Conservation (phyloP, 2,888 invertebrate genomes). For the Tinea semifulvella region DNA sequence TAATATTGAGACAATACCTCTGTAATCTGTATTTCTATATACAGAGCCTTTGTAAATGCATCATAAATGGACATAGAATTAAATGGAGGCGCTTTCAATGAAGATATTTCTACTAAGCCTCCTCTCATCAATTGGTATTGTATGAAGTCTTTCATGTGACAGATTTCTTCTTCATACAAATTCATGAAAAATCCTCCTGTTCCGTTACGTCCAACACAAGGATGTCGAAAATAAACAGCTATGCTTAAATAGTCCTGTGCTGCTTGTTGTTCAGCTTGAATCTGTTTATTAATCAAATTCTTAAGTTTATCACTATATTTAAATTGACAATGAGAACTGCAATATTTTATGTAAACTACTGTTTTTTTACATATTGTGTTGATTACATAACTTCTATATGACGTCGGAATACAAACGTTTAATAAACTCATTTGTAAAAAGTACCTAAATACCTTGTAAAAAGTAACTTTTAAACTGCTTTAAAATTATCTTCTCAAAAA, state of each 20-base stretch:
- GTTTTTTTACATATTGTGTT: too few relatives aligned
- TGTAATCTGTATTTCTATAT: constrained; percentile 32
- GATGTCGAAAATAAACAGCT: constrained; percentile 30
- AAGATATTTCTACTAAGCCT: constrained; percentile 25
- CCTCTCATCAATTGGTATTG: constrained; percentile 33
- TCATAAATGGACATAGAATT: constrained; percentile 24
- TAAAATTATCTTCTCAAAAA: too few relatives aligned
- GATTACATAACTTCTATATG: too few relatives aligned
- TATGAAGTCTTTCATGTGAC: constrained; percentile 31
- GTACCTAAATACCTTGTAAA: too few relatives aligned
- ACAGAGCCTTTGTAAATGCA: constrained; percentile 28
- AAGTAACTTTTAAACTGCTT: too few relatives aligned
- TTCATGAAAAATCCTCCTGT: constrained; percentile 33
- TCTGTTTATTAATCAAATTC: constrained; percentile 29
- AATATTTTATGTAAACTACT: constrained; percentile 4
- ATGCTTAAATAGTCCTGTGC: constrained; percentile 32
- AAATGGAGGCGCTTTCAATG: constrained; percentile 21
- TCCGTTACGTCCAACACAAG: constrained; percentile 26
- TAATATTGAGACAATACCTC: constrained; percentile 23
- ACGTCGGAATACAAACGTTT: too few relatives aligned
- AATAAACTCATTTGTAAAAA: too few relatives aligned
- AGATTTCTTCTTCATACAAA: constrained; percentile 34
- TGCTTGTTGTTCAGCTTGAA: constrained; percentile 33
- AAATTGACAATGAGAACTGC: constrained; percentile 20
- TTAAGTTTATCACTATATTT: constrained; percentile 29